phyloP scores from a whole-genome alignment of 2,888 invertebrate species.

The Automeris io region DNA sequence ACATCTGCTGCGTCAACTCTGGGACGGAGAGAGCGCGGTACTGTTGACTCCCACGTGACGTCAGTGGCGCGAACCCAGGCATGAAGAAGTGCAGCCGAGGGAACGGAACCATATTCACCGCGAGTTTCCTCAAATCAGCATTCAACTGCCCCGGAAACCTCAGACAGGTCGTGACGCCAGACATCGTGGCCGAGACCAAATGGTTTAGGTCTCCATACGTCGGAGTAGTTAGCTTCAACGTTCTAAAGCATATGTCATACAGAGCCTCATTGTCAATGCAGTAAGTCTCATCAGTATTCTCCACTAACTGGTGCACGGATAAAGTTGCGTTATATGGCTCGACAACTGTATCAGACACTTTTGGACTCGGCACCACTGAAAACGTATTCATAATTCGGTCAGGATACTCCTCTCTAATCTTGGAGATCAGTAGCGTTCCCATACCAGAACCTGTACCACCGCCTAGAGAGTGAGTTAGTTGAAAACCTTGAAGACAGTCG shows the following conservation, averaged over 20 bases:
- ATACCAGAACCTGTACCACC: constrained; percentile 87
- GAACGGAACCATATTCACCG: constrained; percentile 81
- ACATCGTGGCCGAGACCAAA: constrained; percentile 60
- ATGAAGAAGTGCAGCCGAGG: constrained; percentile 80
- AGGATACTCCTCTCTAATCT: constrained; percentile 85
- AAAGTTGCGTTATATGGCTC: constrained; percentile 83
- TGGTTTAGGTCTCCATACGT: constrained; percentile 86
- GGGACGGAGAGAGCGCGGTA: constrained; percentile 92
- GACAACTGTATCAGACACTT: constrained; percentile 84
- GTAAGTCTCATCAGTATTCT: constrained; percentile 80
- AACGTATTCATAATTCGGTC: constrained; percentile 85
- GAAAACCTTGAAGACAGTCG: constrained; percentile 81
- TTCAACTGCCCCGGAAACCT: constrained; percentile 71
- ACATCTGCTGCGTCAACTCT: constrained; percentile 93
- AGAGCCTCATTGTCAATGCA: constrained; percentile 87
- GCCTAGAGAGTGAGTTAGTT: constrained; percentile 81
- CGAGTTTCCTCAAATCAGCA: constrained; percentile 82
- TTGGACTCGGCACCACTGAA: constrained; percentile 84
- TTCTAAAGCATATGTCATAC: constrained; percentile 87
- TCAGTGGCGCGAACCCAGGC: constrained; percentile 80
- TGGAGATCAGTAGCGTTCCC: constrained; percentile 83
- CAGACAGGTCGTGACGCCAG: constrained; percentile 62
- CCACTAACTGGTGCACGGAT: constrained; percentile 80
- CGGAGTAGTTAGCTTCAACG: constrained; percentile 84
- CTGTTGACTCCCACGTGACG: constrained; percentile 90